Conservation (phyloP, 2,797 vertebrate species). For the Novumbra hubbsi region DNA sequence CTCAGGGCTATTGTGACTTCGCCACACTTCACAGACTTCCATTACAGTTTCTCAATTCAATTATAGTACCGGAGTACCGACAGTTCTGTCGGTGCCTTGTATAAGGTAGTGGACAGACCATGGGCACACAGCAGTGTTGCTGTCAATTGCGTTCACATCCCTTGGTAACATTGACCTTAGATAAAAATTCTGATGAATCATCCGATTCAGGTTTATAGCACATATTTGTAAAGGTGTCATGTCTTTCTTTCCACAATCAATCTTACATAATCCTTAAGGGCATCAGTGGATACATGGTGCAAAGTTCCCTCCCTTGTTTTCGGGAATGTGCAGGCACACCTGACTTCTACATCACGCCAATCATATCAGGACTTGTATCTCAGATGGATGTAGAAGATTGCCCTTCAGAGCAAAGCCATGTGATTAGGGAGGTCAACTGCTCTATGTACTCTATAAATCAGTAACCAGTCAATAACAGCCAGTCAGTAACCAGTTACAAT, state of each 20-base stretch:
- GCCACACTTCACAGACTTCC: slow-evolving; percentile 67
- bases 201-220: slow-evolving; percentile 21
- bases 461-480: too few species aligned
- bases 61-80: slow-evolving; percentile 53
- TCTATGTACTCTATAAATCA: too few species aligned
- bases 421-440: too few species aligned
- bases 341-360: too few species aligned
- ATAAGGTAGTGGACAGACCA: neutral
- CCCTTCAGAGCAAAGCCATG: too few species aligned
- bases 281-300: too few species aligned
- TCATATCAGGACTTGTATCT: too few species aligned
- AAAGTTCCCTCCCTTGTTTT: too few species aligned
- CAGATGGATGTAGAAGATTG: too few species aligned
- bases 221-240: neutral
- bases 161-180: slow-evolving; percentile 19
- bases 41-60: slow-evolving; percentile 69
- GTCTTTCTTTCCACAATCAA: slow-evolving; percentile 9
- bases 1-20: slow-evolving; percentile 59
- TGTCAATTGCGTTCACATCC: slow-evolving; percentile 28
- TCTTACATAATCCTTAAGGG: too few species aligned
- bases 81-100: slow-evolving; percentile 4
- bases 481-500: too few species aligned
- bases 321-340: too few species aligned
- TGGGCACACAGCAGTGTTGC: slow-evolving; percentile 12
- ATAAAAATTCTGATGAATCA: slow-evolving; percentile 31